A percentile compares a stretch with the other conserved stretches of the same genome.
These are phyloP conservation scores for Hylomyscus alleni DNA, from an alignment of 2,797 vertebrate species.

Conservation along the genomic window DNA sequence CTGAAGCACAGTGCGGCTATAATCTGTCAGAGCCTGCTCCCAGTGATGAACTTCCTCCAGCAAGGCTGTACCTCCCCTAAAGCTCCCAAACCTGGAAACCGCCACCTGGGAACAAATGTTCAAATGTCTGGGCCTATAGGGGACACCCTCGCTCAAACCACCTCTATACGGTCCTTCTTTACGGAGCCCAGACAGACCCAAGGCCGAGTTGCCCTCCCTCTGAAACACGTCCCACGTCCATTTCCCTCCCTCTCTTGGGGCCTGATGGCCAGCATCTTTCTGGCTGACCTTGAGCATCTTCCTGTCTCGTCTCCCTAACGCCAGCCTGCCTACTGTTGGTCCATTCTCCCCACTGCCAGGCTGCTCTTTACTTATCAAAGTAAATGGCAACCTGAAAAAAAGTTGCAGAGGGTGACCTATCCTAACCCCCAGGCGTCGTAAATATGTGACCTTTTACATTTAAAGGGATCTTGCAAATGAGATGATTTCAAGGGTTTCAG, in stretches of 20 bases:
- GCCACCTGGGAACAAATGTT: no score
- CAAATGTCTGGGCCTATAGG: not conserved
- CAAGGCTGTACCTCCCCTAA: not conserved
- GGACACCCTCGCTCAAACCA: no score
- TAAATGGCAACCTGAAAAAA: not conserved
- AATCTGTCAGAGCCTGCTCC: not conserved
- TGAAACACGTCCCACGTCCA: not conserved
- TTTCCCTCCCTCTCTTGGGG: not conserved
- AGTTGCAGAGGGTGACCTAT: not conserved
- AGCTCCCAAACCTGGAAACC: not conserved
- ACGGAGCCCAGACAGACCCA: conserved; percentile 7
- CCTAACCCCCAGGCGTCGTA: not conserved
- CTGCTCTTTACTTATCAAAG: conserved; percentile 51
- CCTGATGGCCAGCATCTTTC: not conserved
- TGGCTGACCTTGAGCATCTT: not conserved
- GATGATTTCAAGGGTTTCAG: conserved; percentile 36
- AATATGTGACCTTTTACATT: not conserved
- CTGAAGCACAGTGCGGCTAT: not conserved
- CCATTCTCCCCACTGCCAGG: not conserved
- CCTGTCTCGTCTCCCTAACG: not conserved
- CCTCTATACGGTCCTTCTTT: not conserved
- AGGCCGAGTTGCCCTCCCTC: not conserved
- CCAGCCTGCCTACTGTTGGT: not conserved
- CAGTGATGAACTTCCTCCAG: not conserved
- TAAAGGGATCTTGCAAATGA: conserved; percentile 43